Evolutionary conservation across 2,888 invertebrate species (phyloP).

Genomic region (Andrena camellia): DNA sequence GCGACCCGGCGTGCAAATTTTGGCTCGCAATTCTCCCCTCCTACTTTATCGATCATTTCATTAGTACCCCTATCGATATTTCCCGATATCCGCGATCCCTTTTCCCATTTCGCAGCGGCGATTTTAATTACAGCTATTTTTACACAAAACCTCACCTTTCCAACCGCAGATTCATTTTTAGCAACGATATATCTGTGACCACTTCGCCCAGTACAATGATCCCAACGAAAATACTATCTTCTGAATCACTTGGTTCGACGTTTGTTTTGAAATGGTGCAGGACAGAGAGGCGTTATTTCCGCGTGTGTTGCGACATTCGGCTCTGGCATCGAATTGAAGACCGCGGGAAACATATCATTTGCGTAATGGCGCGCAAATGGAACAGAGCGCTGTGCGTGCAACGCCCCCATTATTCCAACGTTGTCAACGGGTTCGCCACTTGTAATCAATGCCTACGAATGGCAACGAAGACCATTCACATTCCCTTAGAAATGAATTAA

Average conservation of each 20-base stretch:
- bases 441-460: slow-evolving; percentile 1
- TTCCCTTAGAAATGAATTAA: background rate
- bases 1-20: background rate
- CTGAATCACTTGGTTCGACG: slow-evolving; percentile 10
- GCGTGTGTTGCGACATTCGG: background rate
- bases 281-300: background rate
- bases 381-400: slow-evolving; percentile 46
- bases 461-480: background rate
- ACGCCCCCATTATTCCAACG: slow-evolving; percentile 25
- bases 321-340: slow-evolving; percentile 8
- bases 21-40: background rate
- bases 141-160: slow-evolving; percentile 9
- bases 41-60: background rate
- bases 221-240: slow-evolving; percentile 16
- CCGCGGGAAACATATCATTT: slow-evolving; percentile 53
- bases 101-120: background rate
- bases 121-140: background rate
- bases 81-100: too few relatives aligned
- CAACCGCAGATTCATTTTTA: slow-evolving; percentile 33
- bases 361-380: slow-evolving; percentile 50
- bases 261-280: background rate
- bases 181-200: background rate
- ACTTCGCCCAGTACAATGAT: slow-evolving; percentile 21
- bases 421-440: slow-evolving; percentile 18
- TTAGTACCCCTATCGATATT: background rate